Conservation (phyloP, 2,113 vertebrate species). For the Corydoras sp. region DNA sequence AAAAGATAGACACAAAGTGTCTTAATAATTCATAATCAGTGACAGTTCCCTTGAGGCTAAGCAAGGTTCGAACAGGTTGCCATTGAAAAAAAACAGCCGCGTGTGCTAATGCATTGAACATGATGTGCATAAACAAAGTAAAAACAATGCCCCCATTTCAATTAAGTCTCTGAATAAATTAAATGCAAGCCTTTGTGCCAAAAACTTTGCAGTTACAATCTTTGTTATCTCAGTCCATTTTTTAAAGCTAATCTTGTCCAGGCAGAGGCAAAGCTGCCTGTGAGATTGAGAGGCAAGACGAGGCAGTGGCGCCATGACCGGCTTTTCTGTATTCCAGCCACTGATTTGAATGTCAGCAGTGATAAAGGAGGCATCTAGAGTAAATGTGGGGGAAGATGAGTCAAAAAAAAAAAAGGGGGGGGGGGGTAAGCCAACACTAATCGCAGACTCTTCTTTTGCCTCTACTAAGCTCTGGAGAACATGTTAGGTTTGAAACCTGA, state of each 20-base stretch:
- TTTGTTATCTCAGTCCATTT: conserved; percentile 17
- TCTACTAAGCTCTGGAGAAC: conserved; percentile 7
- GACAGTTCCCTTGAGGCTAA: conserved; percentile 16
- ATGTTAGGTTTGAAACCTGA: conserved; percentile 14
- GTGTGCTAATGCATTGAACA: conserved; percentile 42
- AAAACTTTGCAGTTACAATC: conserved; percentile 18
- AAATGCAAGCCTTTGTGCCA: conserved; percentile 13
- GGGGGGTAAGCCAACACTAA: too few species aligned
- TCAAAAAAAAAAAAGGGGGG: too few species aligned
- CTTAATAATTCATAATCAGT: conserved; percentile 21
- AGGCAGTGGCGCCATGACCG: not conserved
- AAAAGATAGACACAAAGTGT: not conserved
- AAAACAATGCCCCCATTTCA: not conserved
- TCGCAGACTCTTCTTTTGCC: not conserved
- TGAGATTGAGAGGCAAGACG: conserved; percentile 13
- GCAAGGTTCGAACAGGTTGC: conserved; percentile 31
- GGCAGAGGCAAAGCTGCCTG: conserved; percentile 3
- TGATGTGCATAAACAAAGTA: conserved; percentile 16
- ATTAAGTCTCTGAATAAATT: conserved; percentile 7
- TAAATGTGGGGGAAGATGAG: too few species aligned
- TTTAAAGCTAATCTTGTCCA: conserved; percentile 22
- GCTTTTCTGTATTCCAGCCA: conserved; percentile 30
- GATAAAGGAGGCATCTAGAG: conserved; percentile 27
- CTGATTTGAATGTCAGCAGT: conserved; percentile 44
- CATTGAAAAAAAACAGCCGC: conserved; percentile 14